Percentiles rank a stretch among this genome's conserved stretches.
These are phyloP conservation scores for Antechinus flavipes DNA, from an alignment of 2,113 vertebrate species.

Conservation along the genomic window DNA sequence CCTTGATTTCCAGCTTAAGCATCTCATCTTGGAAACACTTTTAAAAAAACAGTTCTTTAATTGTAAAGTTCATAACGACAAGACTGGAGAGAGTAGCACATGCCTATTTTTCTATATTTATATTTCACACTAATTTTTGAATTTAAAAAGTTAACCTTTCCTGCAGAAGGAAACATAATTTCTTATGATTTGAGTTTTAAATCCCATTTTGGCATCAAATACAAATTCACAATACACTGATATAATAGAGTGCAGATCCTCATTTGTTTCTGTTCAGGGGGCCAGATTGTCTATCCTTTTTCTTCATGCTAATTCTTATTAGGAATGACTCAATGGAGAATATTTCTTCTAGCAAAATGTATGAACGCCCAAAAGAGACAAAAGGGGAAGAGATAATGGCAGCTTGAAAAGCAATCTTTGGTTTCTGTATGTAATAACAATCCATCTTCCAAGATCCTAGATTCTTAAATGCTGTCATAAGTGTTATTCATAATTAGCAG, in stretches of 20 bases:
- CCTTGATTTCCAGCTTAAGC: constrained; percentile 69
- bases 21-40: constrained; percentile 56
- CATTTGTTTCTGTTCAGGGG: neutral
- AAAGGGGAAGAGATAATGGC: neutral
- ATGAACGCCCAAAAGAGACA: neutral
- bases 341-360: neutral
- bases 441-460: neutral
- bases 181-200: constrained; percentile 20
- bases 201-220: constrained; percentile 21
- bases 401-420: constrained; percentile 10
- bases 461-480: constrained; percentile 13
- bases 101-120: constrained; percentile 12
- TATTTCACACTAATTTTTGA: constrained; percentile 38
- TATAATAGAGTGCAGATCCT: neutral
- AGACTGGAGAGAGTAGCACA: constrained; percentile 8
- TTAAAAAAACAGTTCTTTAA: constrained; percentile 56
- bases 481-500: neutral
- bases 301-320: neutral
- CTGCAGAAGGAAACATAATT: constrained; percentile 16
- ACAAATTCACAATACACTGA: constrained; percentile 38
- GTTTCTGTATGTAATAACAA: constrained; percentile 3
- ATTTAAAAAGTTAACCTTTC: constrained; percentile 46
- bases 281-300: neutral
- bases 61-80: constrained; percentile 47
- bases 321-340: neutral